Evolutionary conservation across 1,140 invertebrate genomes (phyloP).

Genomic region (Leptopilina clavipes): DNA sequence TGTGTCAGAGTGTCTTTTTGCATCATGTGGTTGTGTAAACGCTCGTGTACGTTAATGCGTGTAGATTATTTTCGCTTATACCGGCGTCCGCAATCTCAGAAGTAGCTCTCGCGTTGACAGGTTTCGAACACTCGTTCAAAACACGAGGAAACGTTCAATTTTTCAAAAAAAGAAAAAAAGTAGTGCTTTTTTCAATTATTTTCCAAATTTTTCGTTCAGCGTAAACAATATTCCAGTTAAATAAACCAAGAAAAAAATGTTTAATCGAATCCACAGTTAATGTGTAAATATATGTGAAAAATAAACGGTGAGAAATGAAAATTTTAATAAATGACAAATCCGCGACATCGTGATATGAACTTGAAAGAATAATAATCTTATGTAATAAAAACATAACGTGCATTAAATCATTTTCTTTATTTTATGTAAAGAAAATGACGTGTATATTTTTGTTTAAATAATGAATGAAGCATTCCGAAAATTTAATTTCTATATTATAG

Average conservation of each 20-base stretch:
- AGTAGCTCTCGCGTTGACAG: conserved; percentile 59
- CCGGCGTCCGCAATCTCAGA: conserved; percentile 58
- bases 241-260: too few relatives aligned
- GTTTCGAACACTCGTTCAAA: conserved; percentile 41
- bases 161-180: not conserved
- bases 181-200: not conserved
- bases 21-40: conserved; percentile 19
- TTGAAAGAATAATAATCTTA: conserved; percentile 15
- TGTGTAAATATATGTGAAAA: too few relatives aligned
- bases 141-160: conserved; percentile 28
- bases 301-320: too few relatives aligned
- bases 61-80: conserved; percentile 62
- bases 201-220: too few relatives aligned
- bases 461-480: conserved; percentile 2
- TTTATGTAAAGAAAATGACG: not conserved
- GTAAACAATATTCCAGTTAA: too few relatives aligned
- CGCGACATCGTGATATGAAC: conserved; percentile 1
- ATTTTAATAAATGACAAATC: not conserved
- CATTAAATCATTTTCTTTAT: not conserved
- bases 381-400: conserved; percentile 1
- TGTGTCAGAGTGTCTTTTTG: conserved; percentile 26
- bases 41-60: conserved; percentile 26
- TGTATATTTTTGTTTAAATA: not conserved
- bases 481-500: not conserved
- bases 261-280: too few relatives aligned